Evolutionary conservation across 2,113 vertebrate genomes (phyloP).

Genomic region (Ophthalmolycus amberensis): DNA sequence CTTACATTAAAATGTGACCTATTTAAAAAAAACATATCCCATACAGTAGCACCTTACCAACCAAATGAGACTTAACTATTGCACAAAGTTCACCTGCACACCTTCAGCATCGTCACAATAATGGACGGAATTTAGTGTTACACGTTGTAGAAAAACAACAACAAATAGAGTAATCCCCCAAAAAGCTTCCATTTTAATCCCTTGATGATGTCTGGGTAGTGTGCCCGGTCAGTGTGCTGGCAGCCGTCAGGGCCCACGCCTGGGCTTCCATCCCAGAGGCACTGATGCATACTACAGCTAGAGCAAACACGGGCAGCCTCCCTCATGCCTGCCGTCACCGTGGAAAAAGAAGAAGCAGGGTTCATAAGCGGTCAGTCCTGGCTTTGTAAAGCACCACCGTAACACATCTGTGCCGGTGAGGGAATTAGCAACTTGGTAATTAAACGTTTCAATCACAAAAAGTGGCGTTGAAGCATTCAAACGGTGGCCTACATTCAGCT

Average conservation of each 20-base stretch:
- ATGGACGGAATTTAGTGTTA: slow-evolving; percentile 47
- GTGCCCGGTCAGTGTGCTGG: slow-evolving; percentile 70
- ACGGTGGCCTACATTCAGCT: slow-evolving; percentile 40
- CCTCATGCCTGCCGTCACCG: slow-evolving; percentile 45
- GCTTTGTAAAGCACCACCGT: slow-evolving; percentile 1
- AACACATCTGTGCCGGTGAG: slow-evolving; percentile 8
- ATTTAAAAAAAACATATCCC: neutral
- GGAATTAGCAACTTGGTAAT: slow-evolving; percentile 17
- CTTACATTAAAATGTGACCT: neutral
- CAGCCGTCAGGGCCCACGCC: slow-evolving; percentile 56
- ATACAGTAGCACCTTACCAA: neutral
- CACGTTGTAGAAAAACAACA: slow-evolving; percentile 39
- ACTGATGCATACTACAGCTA: slow-evolving; percentile 70
- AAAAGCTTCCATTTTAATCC: slow-evolving; percentile 73
- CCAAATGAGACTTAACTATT: neutral
- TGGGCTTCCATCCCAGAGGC: slow-evolving; percentile 70
- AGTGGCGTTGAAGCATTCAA: slow-evolving; percentile 27
- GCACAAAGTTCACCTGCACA: slow-evolving; percentile 1
- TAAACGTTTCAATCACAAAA: slow-evolving; percentile 39
- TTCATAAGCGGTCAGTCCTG: neutral
- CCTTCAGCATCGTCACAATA: slow-evolving; percentile 6
- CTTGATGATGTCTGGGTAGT: slow-evolving; percentile 71
- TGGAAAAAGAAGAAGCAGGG: neutral
- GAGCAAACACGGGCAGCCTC: slow-evolving; percentile 70
- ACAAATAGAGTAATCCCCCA: slow-evolving; percentile 67